Base-by-base conservation (phyloP, 2,888 invertebrate genomes). In the Agrotis clavis region DNA sequence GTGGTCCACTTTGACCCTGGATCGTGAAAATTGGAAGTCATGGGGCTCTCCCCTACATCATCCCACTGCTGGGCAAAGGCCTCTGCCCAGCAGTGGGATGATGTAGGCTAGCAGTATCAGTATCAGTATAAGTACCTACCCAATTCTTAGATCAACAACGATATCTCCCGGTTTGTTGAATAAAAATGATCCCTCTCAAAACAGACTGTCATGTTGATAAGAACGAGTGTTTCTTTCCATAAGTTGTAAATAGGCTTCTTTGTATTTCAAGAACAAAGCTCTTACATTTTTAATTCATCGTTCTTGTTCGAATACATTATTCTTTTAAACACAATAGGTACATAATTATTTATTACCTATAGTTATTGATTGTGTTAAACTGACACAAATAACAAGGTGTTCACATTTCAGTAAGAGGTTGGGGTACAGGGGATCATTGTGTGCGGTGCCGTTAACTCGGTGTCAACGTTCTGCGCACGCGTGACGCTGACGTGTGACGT, bases 391-490 rank as follows among this genome's bases (percentile, higher is more conserved):
- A 74, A 82, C 70, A 74, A 82, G 73, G 71, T 77, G 71, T 74
- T 81, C 70, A 72, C 79, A 78, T 82, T 83, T 85, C 76, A 83
- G 73, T 67, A 75, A 71, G 41, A 51, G 64, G 61, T 74, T 78
- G n/a, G 79, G 64, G 70, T 74, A 85, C 79, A 88, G 88, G 83
- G 85, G 85, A 83, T 86, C 85, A 80, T 74, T 86, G 83, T 86
- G 78, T 73, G 68, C 21, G 71, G 79, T 87, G 82, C 90, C 88
- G 90, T 91, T 92, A 91, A 82, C 79, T 85, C 71, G 80, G 77
- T 87, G 88, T 87, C 86, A 89, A 89, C 83, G 87, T 85, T 85
- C 81, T 75, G 70, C 73, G 82, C 71, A 75, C 67, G 71, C 80
- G 73, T 81, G 79, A 75, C 78, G 66, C 16, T 81, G 79, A 75